phyloP scores from a whole-genome alignment of 2,888 invertebrate species.

The Synergus itoensis region DNA sequence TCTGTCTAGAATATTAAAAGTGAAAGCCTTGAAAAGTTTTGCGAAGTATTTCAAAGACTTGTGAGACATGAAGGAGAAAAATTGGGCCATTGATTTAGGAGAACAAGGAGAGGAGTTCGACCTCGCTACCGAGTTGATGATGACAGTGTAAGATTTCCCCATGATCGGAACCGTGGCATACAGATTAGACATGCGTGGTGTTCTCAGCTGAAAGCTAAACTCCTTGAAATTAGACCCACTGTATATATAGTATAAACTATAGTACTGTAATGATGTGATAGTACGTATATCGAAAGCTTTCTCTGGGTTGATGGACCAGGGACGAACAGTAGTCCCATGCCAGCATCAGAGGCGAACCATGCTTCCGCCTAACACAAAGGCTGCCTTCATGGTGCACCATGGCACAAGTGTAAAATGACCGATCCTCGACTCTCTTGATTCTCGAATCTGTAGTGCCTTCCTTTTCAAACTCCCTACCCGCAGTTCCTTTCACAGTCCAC shows the following conservation, averaged over 20 bases:
- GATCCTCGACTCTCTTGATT: background rate
- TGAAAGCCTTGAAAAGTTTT: background rate
- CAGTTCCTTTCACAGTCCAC: conserved; percentile 15
- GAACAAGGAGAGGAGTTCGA: conserved; percentile 1
- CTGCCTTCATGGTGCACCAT: conserved; percentile 67
- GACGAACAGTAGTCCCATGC: conserved; percentile 56
- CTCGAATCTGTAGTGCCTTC: conserved; percentile 50
- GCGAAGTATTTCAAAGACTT: background rate
- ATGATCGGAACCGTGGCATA: conserved; percentile 11
- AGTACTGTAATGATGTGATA: conserved; percentile 11
- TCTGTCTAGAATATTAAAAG: background rate
- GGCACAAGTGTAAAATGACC: conserved; percentile 31
- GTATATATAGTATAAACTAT: background rate
- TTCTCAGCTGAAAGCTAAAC: conserved; percentile 14
- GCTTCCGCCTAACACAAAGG: conserved; percentile 74
- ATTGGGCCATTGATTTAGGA: conserved; percentile 11
- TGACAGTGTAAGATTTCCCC: conserved; percentile 34
- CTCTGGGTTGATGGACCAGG: conserved; percentile 58
- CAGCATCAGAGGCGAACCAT: conserved; percentile 72
- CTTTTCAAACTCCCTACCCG: conserved; percentile 52
- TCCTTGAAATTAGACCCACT: background rate
- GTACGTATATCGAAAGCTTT: conserved; percentile 61
- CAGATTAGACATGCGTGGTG: conserved; percentile 18
- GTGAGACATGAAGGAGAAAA: background rate
- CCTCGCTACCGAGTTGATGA: conserved; percentile 15